Conservation (phyloP, 1,140 invertebrate genomes). For the Heliconius eleuchia region DNA sequence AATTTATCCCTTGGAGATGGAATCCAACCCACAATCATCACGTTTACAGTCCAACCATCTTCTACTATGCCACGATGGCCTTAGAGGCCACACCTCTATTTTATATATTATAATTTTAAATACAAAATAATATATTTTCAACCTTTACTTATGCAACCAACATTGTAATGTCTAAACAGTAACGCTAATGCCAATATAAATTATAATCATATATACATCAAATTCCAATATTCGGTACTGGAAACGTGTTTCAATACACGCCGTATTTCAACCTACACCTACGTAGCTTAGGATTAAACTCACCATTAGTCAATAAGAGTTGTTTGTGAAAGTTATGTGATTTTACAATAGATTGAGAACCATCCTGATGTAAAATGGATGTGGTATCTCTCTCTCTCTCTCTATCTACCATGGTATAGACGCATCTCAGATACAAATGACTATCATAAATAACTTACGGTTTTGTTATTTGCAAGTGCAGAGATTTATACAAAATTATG, state of each 20-base stretch:
- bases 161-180: background rate
- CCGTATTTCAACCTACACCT: slow-evolving; percentile 20
- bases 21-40: too few species aligned
- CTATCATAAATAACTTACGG: background rate
- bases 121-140: too few species aligned
- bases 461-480: background rate
- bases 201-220: slow-evolving; percentile 60
- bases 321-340: slow-evolving; percentile 42
- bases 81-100: too few species aligned
- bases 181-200: slow-evolving; percentile 39
- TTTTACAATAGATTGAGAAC: slow-evolving; percentile 32
- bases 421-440: slow-evolving; percentile 20
- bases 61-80: too few species aligned
- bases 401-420: background rate
- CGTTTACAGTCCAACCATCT: too few species aligned
- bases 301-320: slow-evolving; percentile 53
- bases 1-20: too few species aligned
- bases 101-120: too few species aligned
- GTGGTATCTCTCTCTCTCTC: background rate
- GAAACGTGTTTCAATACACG: slow-evolving; percentile 32
- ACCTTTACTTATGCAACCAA: too few species aligned
- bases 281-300: slow-evolving; percentile 55
- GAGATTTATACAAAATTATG: background rate
- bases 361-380: slow-evolving; percentile 34
- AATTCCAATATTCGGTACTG: slow-evolving; percentile 18